These are phyloP conservation scores for Spheniscus mendiculus DNA, from an alignment of 2,113 vertebrate species.

Conservation along the genomic window DNA sequence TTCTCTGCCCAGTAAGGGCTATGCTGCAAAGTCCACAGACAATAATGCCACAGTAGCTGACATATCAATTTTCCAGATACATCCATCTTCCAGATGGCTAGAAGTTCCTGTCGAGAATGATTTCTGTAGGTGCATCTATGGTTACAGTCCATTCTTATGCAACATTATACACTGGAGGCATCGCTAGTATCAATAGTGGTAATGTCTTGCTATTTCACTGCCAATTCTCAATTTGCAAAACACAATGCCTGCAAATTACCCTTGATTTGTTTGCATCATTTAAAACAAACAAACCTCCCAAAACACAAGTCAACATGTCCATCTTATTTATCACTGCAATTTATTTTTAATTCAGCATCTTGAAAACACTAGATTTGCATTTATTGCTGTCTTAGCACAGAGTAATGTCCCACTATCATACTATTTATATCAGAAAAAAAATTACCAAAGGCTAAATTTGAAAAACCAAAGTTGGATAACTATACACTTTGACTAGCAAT, in stretches of 20 bases:
- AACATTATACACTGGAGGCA: not conserved
- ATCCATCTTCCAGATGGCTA: not conserved
- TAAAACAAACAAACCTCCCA: not conserved
- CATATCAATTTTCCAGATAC: not conserved
- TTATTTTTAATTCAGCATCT: slow-evolving; percentile 9
- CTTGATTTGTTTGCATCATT: slow-evolving; percentile 2
- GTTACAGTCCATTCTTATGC: not conserved
- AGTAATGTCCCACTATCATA: not conserved
- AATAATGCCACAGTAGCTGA: not conserved
- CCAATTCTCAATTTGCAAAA: not conserved
- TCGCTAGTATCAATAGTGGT: not conserved
- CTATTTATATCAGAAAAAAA: not conserved
- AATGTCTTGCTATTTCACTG: not conserved
- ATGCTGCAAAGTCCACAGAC: not conserved
- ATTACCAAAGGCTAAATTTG: not conserved
- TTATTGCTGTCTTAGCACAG: not conserved
- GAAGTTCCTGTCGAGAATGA: not conserved
- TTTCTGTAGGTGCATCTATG: not conserved
- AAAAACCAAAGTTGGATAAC: not conserved
- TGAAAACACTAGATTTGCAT: not conserved
- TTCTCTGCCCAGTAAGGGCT: not conserved
- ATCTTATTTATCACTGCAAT: not conserved
- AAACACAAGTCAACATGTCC: not conserved
- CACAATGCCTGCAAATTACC: not conserved
- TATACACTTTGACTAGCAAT: not conserved